Conservation (phyloP, 2,888 invertebrate species). For the Synergus itoensis region DNA sequence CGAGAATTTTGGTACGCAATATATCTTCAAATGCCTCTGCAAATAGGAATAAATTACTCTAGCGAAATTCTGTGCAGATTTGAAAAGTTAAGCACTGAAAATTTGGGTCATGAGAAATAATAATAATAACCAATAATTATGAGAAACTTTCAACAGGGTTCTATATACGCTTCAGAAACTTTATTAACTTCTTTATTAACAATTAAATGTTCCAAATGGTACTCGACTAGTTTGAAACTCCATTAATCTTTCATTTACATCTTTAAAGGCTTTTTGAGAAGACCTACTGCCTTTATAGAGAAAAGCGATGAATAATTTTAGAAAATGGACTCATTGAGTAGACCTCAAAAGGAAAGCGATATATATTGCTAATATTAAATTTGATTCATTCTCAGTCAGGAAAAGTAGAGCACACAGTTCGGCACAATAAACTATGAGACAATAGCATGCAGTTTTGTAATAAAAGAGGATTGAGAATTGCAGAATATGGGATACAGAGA, state of each 20-base stretch:
- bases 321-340: neutral
- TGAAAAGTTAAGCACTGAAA: neutral
- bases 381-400: neutral
- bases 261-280: neutral
- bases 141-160: constrained; percentile 24
- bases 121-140: constrained; percentile 28
- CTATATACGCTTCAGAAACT: constrained; percentile 9
- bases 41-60: too few species aligned
- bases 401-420: neutral
- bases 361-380: neutral
- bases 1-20: too few species aligned
- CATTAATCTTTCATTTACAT: constrained; percentile 1
- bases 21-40: too few species aligned
- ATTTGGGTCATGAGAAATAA: constrained; percentile 9
- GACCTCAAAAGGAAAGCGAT: neutral
- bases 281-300: neutral
- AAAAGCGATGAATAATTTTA: neutral
- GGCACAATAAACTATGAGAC: neutral
- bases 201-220: neutral
- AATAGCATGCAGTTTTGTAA: neutral
- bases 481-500: neutral
- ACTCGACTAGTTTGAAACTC: neutral
- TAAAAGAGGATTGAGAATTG: neutral
- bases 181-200: constrained; percentile 25
- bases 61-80: neutral